Conservation (phyloP, 2,797 vertebrate species). For the Gymnocypris eckloni region DNA sequence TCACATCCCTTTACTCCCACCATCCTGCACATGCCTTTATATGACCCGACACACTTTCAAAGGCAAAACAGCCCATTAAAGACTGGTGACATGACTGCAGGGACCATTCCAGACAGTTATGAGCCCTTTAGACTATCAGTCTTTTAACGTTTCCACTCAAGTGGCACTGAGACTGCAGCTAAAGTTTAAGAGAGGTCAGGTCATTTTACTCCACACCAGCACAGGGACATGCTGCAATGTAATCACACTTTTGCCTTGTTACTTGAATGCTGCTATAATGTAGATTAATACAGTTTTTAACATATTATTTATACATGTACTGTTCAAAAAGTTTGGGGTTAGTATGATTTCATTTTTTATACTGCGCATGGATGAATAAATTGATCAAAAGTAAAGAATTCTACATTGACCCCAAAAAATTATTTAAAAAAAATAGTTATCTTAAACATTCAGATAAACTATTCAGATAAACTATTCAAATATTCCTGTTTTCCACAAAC, state of each 20-base stretch:
- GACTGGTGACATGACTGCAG: conserved; percentile 47
- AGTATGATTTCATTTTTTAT: neutral
- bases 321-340: neutral
- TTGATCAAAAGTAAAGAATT: neutral
- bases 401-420: no score
- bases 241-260: neutral
- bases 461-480: neutral
- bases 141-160: conserved; percentile 57
- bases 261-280: neutral
- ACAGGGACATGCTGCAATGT: neutral
- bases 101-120: conserved; percentile 55
- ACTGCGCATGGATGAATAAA: neutral
- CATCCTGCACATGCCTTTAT: conserved; percentile 49
- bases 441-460: no score
- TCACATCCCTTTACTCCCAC: conserved; percentile 38
- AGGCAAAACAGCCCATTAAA: conserved; percentile 60
- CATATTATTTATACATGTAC: neutral
- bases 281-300: neutral
- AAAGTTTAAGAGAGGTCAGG: conserved; percentile 56
- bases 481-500: neutral
- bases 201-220: conserved; percentile 23
- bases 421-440: neutral
- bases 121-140: conserved; percentile 54
- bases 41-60: conserved; percentile 57
- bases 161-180: conserved; percentile 50